Percentiles rank a stretch among this genome's conserved stretches.
These are phyloP conservation scores for Pterostichus niger DNA, from an alignment of 2,888 invertebrate species.

Conservation along the genomic window DNA sequence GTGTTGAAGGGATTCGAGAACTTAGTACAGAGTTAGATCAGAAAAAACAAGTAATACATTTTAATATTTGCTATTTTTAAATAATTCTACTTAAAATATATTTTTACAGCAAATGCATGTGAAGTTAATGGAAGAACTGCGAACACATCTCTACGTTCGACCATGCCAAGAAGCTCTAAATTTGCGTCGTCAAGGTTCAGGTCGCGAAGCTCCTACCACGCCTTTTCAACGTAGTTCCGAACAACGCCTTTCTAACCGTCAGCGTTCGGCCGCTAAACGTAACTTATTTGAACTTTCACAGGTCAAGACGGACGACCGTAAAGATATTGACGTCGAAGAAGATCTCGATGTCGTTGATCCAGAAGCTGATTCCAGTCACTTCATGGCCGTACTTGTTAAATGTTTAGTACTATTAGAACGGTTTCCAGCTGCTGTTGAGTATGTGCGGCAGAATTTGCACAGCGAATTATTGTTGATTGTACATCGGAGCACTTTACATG, in stretches of 20 bases:
- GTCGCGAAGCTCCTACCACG: conserved; percentile 77
- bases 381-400: conserved; percentile 90
- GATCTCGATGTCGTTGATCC: conserved; percentile 81
- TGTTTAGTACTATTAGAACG: conserved; percentile 91
- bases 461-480: conserved; percentile 89
- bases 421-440: conserved; percentile 91
- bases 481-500: conserved; percentile 79
- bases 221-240: conserved; percentile 81
- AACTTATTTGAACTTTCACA: conserved; percentile 77
- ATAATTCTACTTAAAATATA: conserved; percentile 39
- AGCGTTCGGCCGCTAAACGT: conserved; percentile 79
- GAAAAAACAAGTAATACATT: conserved; percentile 80
- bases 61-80: conserved; percentile 9
- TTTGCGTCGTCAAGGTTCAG: conserved; percentile 82
- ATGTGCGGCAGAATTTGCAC: conserved; percentile 90
- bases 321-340: conserved; percentile 78
- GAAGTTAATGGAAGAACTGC: conserved; percentile 85
- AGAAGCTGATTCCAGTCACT: conserved; percentile 83
- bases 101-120: conserved; percentile 82
- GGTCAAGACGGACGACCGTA: conserved; percentile 70
- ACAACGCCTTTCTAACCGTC: conserved; percentile 80
- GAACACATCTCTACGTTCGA: conserved; percentile 83
- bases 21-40: conserved; percentile 86
- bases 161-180: conserved; percentile 75
- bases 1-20: conserved; percentile 91